These are phyloP conservation scores for Camponotus floridanus DNA, from an alignment of 1,140 invertebrate genomes.

Conservation along the genomic window DNA sequence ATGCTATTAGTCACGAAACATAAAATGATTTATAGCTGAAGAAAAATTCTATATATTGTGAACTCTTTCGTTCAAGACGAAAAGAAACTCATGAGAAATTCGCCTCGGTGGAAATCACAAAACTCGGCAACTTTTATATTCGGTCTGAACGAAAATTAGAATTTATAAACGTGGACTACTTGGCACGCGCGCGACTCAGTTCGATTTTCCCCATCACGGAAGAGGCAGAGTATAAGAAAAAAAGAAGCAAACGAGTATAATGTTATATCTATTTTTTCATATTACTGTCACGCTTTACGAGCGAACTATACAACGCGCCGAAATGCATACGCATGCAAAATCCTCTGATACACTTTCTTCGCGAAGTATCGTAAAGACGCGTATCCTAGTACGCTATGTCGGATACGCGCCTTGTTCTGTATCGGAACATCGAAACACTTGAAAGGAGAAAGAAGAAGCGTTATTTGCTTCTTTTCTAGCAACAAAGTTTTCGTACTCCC, in stretches of 20 bases:
- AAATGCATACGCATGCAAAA: slow-evolving; percentile 55
- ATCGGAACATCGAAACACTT: slow-evolving; percentile 61
- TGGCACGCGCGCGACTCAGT: slow-evolving; percentile 8
- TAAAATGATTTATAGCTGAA: slow-evolving; percentile 42
- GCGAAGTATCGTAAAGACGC: slow-evolving; percentile 66
- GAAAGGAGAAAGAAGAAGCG: background rate
- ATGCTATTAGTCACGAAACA: slow-evolving; percentile 43
- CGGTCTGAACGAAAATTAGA: slow-evolving; percentile 28
- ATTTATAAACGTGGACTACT: slow-evolving; percentile 45
- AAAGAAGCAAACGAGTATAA: background rate
- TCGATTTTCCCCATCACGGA: slow-evolving; percentile 13
- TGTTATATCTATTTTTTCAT: slow-evolving; percentile 49
- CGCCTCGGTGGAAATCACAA: slow-evolving; percentile 1
- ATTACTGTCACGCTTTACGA: slow-evolving; percentile 55
- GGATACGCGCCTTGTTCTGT: slow-evolving; percentile 53
- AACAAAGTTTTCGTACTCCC: slow-evolving; percentile 65
- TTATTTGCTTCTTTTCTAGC: slow-evolving; percentile 15
- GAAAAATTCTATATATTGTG: background rate
- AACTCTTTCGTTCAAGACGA: background rate
- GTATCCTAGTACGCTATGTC: slow-evolving; percentile 10
- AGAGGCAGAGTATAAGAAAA: background rate
- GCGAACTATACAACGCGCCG: slow-evolving; percentile 25
- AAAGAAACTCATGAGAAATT: slow-evolving; percentile 11
- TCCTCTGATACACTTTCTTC: slow-evolving; percentile 65
- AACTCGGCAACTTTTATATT: slow-evolving; percentile 17